A percentile compares a stretch with the other conserved stretches of the same genome.
These are phyloP conservation scores for Cantharis rustica DNA, from an alignment of 2,888 invertebrate genomes.

Conservation along the genomic window DNA sequence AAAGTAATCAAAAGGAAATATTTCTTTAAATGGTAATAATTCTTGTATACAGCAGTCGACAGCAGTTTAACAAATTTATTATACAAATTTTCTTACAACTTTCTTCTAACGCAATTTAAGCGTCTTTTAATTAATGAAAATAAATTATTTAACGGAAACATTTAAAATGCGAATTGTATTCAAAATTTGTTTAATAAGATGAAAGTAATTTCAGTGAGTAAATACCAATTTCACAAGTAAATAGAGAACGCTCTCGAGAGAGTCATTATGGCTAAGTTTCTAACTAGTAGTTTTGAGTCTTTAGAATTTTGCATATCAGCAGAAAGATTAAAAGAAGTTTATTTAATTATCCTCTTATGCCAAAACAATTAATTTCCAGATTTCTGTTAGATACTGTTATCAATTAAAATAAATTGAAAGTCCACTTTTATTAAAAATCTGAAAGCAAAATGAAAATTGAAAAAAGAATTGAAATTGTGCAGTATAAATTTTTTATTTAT, in stretches of 20 bases:
- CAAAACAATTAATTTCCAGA: neutral
- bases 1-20: neutral
- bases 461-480: neutral
- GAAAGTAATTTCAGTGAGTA: neutral
- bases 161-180: neutral
- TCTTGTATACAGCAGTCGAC: neutral
- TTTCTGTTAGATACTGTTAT: neutral
- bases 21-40: neutral
- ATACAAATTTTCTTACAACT: neutral
- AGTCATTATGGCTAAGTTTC: neutral
- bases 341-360: neutral
- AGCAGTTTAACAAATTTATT: neutral
- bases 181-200: neutral
- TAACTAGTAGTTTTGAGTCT: neutral
- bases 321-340: neutral
- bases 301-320: neutral
- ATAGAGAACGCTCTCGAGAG: neutral
- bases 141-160: neutral
- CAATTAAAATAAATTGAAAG: too few relatives aligned
- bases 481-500: neutral
- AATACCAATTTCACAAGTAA: neutral
- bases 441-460: neutral
- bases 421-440: neutral
- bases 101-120: neutral
- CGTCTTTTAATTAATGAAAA: neutral